Conservation (phyloP, 2,888 invertebrate species). For the Agriopis aurantiaria region DNA sequence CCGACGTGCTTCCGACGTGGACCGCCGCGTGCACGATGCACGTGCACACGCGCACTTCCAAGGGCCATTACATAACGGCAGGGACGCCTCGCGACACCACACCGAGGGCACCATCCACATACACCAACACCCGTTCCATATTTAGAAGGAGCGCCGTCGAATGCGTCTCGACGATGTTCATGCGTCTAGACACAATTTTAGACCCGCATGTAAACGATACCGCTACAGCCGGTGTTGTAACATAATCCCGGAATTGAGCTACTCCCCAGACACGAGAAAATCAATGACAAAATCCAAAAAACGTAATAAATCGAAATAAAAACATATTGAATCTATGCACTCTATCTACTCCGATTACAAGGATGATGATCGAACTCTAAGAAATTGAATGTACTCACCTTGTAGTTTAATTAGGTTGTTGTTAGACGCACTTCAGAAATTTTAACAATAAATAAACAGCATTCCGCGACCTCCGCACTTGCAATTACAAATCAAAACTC, state of each 20-base stretch:
- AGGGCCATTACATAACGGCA: constrained; percentile 80
- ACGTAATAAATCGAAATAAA: constrained; percentile 66
- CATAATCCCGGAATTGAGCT: constrained; percentile 51
- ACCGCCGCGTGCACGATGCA: constrained; percentile 79
- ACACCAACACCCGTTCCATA: constrained; percentile 79
- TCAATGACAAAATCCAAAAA: constrained; percentile 66
- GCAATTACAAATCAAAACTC: constrained; percentile 63
- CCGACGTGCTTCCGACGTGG: constrained; percentile 76
- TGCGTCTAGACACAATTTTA: constrained; percentile 82
- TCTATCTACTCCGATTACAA: constrained; percentile 48
- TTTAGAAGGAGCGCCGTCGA: constrained; percentile 81
- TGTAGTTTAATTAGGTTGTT: constrained; percentile 61
- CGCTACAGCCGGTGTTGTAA: constrained; percentile 56
- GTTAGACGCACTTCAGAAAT: constrained; percentile 71
- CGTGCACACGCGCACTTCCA: constrained; percentile 66
- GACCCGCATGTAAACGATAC: constrained; percentile 83
- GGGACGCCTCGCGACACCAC: constrained; percentile 62
- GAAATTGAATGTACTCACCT: constrained; percentile 63
- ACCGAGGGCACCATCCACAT: constrained; percentile 65
- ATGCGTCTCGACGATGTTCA: constrained; percentile 73
- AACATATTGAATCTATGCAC: constrained; percentile 56
- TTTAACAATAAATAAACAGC: constrained; percentile 81
- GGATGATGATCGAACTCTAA: constrained; percentile 15
- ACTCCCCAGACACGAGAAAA: constrained; percentile 49
- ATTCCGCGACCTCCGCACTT: constrained; percentile 80